Evolutionary conservation across 2,888 invertebrate genomes (phyloP), one percentile per base, ranked within the genome.

Genomic region (Candidula unifasciata): DNA sequence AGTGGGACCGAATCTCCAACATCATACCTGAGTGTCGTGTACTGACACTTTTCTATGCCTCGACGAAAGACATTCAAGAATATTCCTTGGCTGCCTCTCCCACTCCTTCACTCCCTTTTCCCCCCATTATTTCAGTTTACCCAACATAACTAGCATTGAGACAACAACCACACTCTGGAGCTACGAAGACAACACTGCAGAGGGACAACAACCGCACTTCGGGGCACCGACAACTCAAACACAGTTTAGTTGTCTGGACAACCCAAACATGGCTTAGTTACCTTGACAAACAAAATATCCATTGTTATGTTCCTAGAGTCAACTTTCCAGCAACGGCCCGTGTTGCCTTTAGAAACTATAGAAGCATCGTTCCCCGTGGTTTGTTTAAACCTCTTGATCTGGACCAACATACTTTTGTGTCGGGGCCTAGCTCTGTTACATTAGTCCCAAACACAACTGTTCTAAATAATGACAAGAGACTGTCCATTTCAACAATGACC

Each of bases 211-310:
- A 37, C 18, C 18, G 37, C 71, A 71, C 37, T 33, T 71, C 21
- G 71, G 37, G 35, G 35, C 37, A 2, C 18, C 18, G 71, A 37
- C 35, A 71, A 71, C n/a, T 71, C 71, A 71, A 71, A 71, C 71
- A 71, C 24, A 37, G 37, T 37, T 44, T 44, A 44, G 44, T 44
- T 44, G 10, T 10, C 44, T 44, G 44, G 71, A 37, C 35, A 35
- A 71, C n/a, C 37, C 71, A 71, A 71, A 71, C 71, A 71, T 37
- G 71, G 37, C 71, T 44, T 37, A 37, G 35, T 35, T 35, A 21
- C 35, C 69, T 69, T 18, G 33, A 33, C 69, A 69, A 69, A 69
- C 35, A 6, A 18, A 37, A 71, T 6, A 8, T 18, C 37, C 37
- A 71, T 37, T 71, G 71, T 71, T 71, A 37, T 37, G 37, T 71